Percentiles rank a stretch among this genome's conserved stretches.
phyloP scores from a whole-genome alignment of 2,113 vertebrate genomes.

The Nesogale talazaci region DNA sequence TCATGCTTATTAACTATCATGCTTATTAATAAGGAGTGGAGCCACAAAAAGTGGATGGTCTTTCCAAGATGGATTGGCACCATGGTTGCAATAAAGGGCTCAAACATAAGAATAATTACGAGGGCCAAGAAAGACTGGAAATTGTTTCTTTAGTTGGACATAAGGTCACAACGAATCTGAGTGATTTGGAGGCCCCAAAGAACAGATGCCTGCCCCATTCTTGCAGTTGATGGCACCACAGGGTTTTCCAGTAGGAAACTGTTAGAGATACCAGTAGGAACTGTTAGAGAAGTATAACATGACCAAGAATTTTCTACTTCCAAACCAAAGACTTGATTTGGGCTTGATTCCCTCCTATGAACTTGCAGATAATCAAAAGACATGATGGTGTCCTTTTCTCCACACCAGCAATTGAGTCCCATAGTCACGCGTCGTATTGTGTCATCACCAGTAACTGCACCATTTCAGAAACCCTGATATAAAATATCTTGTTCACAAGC shows the following conservation, averaged over 20 bases:
- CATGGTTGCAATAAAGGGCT: no score
- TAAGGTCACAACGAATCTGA: no score
- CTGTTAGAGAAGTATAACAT: slow-evolving; percentile 25
- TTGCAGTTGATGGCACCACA: background rate
- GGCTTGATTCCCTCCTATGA: background rate
- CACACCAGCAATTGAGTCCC: background rate
- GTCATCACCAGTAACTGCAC: background rate
- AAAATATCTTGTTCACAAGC: background rate
- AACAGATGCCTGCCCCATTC: background rate
- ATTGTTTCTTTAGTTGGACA: no score
- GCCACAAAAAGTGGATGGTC: no score
- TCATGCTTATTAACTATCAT: no score
- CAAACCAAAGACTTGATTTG: background rate
- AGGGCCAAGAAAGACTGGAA: no score
- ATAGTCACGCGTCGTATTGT: background rate
- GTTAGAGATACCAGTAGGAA: background rate
- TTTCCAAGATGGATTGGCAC: no score
- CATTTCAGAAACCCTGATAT: background rate
- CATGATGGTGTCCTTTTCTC: background rate
- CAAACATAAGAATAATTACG: no score
- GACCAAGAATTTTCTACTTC: background rate
- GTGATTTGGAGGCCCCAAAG: no score
- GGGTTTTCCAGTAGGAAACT: slow-evolving; percentile 4
- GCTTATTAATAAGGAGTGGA: no score
- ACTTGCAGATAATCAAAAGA: background rate